phyloP scores from a whole-genome alignment of 2,888 invertebrate species.

The Leucoma salicis region DNA sequence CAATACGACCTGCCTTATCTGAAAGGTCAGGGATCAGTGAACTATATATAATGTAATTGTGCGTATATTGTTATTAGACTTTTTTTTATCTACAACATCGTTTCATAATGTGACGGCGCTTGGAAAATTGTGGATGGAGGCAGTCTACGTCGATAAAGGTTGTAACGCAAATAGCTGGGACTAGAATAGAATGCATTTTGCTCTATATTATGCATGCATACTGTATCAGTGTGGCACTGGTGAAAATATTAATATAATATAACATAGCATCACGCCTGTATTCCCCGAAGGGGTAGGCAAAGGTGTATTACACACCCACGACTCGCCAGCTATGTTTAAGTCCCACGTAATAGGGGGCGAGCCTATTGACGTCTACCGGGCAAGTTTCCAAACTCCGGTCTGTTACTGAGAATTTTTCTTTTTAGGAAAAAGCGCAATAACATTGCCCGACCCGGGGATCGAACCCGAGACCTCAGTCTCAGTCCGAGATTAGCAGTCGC shows the following conservation, averaged over 20 bases:
- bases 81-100: conserved; percentile 16
- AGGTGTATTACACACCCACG: no score
- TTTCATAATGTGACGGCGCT: conserved; percentile 13
- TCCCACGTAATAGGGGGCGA: no score
- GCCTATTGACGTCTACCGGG: no score
- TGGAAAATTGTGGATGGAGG: conserved; percentile 17
- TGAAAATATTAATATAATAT: conserved; percentile 1
- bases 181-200: conserved; percentile 25
- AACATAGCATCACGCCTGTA: neutral
- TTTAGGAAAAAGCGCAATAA: no score
- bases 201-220: conserved; percentile 14
- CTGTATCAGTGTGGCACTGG: conserved; percentile 12
- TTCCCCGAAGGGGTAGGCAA: no score
- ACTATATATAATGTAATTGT: conserved; percentile 19
- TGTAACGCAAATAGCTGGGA: conserved; percentile 22
- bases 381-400: no score
- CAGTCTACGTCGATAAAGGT: conserved; percentile 22
- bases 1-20: conserved; percentile 39
- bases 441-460: no score
- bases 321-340: no score
- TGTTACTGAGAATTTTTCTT: no score
- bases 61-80: conserved; percentile 8
- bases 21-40: conserved; percentile 32
- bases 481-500: no score
- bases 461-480: no score